Conservation (phyloP, 1,140 invertebrate species). For the Heliothis subflexa region DNA sequence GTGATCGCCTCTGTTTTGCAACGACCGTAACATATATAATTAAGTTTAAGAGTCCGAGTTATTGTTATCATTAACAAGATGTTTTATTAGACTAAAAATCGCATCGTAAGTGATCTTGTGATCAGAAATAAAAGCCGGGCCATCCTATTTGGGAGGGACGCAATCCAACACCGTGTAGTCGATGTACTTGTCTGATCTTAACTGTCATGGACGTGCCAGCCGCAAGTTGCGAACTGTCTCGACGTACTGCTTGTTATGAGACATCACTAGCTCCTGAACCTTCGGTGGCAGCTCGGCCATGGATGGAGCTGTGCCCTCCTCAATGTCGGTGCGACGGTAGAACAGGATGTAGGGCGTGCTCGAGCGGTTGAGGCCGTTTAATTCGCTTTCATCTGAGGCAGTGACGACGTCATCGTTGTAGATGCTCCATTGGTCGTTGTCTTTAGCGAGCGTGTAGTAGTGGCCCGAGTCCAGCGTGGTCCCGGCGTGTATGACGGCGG, state of each 20-base stretch:
- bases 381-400: constrained; percentile 87
- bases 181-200: constrained; percentile 69
- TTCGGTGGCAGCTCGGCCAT: constrained; percentile 66
- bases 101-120: not conserved
- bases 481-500: constrained; percentile 94
- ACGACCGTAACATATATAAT: constrained; percentile 38
- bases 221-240: constrained; percentile 63
- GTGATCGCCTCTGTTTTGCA: not conserved
- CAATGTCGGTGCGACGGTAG: constrained; percentile 86
- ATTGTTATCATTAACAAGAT: constrained; percentile 1
- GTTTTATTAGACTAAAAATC: not conserved
- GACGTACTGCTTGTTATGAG: constrained; percentile 71
- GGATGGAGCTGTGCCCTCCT: constrained; percentile 61
- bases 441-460: constrained; percentile 93
- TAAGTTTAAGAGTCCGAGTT: constrained; percentile 3
- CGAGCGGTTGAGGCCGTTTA: constrained; percentile 89
- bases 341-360: constrained; percentile 95
- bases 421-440: constrained; percentile 91
- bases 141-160: constrained; percentile 45
- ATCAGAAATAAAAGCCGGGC: not conserved
- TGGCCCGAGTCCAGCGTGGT: constrained; percentile 94
- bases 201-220: constrained; percentile 67
- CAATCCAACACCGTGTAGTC: constrained; percentile 69
- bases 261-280: constrained; percentile 64
- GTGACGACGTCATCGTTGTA: constrained; percentile 93